Evolutionary conservation across 2,888 invertebrate genomes (phyloP).

Genomic region (Polydrusus cervinus): DNA sequence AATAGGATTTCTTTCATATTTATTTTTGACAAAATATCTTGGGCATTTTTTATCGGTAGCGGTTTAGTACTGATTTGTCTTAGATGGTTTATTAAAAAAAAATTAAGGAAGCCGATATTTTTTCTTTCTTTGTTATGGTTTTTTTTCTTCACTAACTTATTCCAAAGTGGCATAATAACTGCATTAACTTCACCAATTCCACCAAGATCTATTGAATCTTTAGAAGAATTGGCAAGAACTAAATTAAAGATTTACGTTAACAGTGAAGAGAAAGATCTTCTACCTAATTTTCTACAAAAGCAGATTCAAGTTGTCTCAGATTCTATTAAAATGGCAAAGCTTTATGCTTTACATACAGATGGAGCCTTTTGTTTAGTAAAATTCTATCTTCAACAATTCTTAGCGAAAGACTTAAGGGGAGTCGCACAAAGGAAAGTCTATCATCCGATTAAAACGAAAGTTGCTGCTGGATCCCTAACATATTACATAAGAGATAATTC

Average conservation of each 20-base stretch:
- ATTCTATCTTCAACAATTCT: not conserved
- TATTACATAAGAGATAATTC: not conserved
- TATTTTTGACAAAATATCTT: too few species aligned
- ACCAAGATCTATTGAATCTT: not conserved
- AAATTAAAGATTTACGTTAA: not conserved
- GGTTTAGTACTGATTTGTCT: not conserved
- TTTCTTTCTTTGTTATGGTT: not conserved
- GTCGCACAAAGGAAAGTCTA: not conserved
- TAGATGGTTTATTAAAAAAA: not conserved
- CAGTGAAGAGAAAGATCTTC: not conserved
- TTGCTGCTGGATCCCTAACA: not conserved
- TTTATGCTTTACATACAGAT: not conserved
- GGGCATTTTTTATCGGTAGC: not conserved
- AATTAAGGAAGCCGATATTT: not conserved
- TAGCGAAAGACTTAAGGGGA: not conserved
- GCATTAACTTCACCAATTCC: not conserved
- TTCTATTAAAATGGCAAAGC: not conserved
- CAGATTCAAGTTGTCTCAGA: not conserved
- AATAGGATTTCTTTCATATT: not conserved
- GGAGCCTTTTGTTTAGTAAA: not conserved
- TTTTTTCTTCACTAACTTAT: not conserved
- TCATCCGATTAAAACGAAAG: not conserved
- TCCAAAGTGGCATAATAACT: slow-evolving; percentile 2
- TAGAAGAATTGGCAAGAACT: not conserved
- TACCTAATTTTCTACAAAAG: not conserved